Base-by-base conservation (phyloP, 2,797 vertebrate genomes). In the Zalophus californianus region DNA sequence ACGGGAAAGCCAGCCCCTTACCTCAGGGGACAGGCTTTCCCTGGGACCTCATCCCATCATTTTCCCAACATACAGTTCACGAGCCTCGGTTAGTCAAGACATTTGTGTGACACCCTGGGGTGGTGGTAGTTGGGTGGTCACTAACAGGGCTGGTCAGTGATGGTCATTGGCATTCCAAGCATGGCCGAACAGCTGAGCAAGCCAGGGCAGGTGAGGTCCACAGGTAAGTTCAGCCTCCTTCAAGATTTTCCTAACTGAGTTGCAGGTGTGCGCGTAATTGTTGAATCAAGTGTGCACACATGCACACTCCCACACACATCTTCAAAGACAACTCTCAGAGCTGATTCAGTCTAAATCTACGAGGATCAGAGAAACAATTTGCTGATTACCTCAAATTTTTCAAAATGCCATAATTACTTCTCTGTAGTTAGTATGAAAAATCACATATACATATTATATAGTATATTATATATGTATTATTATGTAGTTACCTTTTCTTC, bases 361-460 rank as follows among this genome's bases (percentile, higher is more conserved):
- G 16, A 94, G 60, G 38, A 52, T 50, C 32, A 90, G 72, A 88
- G 27, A 92, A 91, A 58, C n/a, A 92, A 73, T 82, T 64, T 83
- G 44, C 50, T 78, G 73, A 83, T 90, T 79, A 56, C 7, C 88
- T 92, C 68, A 82, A 32, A 48, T 29, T 86, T 73, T 84, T 20
- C 54, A 92, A 86, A 92, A 80, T 35, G 32, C 35, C 25, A n/a
- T 44, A n/a, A 41, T 64, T 82, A 44, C 7, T 70, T 90, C 48
- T 73, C 25, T 48, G 25, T 44, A 44, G 27, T 73, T 48, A 73
- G 41, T 27, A 41, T 23, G 11, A 14, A 25, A 73, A 16, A 12
- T 23, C 12, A 38, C 20, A 29, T 29, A 73, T 7, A 73, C 14
- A 27, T 44, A 73, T 73, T 29, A 73, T 6, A 44, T 73, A 0